phyloP scores from a whole-genome alignment of 2,888 invertebrate genomes.

The Ormyrus labotus region DNA sequence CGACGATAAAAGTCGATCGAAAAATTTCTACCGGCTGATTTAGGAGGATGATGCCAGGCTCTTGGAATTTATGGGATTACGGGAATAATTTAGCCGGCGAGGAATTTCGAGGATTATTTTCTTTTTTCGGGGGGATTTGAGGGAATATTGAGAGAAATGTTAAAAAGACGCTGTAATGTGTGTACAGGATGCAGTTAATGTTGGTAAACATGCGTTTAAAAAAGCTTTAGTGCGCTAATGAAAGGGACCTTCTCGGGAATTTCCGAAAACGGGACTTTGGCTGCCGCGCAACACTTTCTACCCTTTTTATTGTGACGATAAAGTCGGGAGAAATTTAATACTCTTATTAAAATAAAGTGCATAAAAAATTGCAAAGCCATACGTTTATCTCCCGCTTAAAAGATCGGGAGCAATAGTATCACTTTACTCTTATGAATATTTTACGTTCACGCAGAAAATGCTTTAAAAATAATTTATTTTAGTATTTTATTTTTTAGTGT shows the following conservation, averaged over 20 bases:
- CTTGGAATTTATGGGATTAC: background rate
- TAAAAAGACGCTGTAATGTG: too few species aligned
- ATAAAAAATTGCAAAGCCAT: too few species aligned
- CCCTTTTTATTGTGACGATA: background rate
- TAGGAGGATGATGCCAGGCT: background rate
- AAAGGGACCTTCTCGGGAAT: slow-evolving; percentile 10
- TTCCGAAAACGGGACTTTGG: slow-evolving; percentile 34
- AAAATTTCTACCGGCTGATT: slow-evolving; percentile 46
- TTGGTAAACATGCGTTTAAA: background rate
- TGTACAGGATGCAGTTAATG: background rate
- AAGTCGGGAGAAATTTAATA: slow-evolving; percentile 9
- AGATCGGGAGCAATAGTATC: slow-evolving; percentile 7
- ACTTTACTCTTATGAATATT: background rate
- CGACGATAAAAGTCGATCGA: slow-evolving; percentile 40
- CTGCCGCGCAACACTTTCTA: slow-evolving; percentile 12
- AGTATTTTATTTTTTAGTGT: too few species aligned
- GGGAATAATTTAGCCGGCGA: background rate
- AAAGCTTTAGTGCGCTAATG: background rate
- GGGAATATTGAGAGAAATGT: too few species aligned
- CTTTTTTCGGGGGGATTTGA: too few species aligned
- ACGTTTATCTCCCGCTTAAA: background rate
- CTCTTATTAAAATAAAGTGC: slow-evolving; percentile 1
- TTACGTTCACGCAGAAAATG: too few species aligned
- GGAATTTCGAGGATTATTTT: too few species aligned
- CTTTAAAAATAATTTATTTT: too few species aligned